phyloP scores from a whole-genome alignment of 2,113 vertebrate species.

The Labeo catla region DNA sequence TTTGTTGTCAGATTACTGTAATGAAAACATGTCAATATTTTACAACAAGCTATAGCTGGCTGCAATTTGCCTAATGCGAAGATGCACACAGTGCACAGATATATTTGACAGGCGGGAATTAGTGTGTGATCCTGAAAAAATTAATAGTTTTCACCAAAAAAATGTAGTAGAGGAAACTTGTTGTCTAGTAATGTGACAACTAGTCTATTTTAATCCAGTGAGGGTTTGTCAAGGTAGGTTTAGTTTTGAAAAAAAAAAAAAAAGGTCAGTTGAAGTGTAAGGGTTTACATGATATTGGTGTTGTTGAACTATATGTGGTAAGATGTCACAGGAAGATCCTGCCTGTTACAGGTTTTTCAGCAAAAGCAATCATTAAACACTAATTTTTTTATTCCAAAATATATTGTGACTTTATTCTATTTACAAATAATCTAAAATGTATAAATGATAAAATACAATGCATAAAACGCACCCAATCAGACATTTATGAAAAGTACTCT shows the following conservation, averaged over 20 bases:
- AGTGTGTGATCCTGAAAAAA: not conserved
- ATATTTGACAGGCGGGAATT: not conserved
- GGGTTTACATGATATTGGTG: not conserved
- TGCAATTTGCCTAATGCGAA: not conserved
- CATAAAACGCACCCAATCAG: not conserved
- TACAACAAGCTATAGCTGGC: slow-evolving; percentile 1
- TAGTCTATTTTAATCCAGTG: not conserved
- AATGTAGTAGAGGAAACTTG: not conserved
- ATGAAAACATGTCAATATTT: not conserved
- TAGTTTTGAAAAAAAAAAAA: not conserved
- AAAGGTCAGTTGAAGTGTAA: not conserved
- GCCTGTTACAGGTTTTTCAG: not conserved
- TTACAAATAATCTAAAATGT: not conserved
- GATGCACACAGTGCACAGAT: not conserved
- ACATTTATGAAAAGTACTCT: not conserved
- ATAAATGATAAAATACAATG: not conserved
- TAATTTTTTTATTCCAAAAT: not conserved
- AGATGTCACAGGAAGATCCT: not conserved
- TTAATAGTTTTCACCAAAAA: not conserved
- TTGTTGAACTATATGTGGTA: not conserved
- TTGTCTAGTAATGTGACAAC: not conserved
- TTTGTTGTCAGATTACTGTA: slow-evolving; percentile 5
- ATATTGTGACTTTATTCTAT: not conserved
- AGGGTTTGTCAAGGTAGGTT: not conserved
- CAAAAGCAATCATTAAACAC: not conserved